Conservation (phyloP, 1,140 invertebrate genomes). For the Scaptomyza pallida region DNA sequence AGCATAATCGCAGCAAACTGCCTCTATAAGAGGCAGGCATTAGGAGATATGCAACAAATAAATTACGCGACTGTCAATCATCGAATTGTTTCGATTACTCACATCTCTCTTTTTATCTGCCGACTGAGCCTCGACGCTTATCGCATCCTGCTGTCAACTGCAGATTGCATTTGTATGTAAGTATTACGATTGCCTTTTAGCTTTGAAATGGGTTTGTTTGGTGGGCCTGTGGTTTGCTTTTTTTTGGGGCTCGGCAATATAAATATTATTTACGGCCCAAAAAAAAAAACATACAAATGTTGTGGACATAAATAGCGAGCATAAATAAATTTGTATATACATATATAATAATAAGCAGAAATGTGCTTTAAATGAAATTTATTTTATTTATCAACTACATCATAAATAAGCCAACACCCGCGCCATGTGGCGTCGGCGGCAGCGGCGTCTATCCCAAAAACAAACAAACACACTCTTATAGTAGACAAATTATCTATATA, state of each 20-base stretch:
- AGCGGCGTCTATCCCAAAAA: slow-evolving; percentile 16
- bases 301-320: slow-evolving; percentile 43
- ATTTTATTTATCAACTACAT: slow-evolving; percentile 78
- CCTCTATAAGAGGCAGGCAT: no score
- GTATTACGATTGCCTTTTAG: background rate
- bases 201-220: background rate
- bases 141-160: slow-evolving; percentile 23
- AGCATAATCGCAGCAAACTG: no score
- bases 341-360: slow-evolving; percentile 24
- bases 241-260: slow-evolving; percentile 17
- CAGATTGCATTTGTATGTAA: slow-evolving; percentile 12
- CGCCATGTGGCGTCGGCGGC: slow-evolving; percentile 48
- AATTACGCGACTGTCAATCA: background rate
- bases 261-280: slow-evolving; percentile 43
- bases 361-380: slow-evolving; percentile 74
- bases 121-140: background rate
- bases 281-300: background rate
- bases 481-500: slow-evolving; percentile 18
- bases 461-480: background rate
- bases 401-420: slow-evolving; percentile 72
- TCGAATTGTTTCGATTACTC: background rate
- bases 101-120: background rate
- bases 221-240: background rate
- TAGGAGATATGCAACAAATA: background rate
- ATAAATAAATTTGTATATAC: slow-evolving; percentile 20